phyloP scores from a whole-genome alignment of 2,113 vertebrate genomes.

The Thymallus thymallus region DNA sequence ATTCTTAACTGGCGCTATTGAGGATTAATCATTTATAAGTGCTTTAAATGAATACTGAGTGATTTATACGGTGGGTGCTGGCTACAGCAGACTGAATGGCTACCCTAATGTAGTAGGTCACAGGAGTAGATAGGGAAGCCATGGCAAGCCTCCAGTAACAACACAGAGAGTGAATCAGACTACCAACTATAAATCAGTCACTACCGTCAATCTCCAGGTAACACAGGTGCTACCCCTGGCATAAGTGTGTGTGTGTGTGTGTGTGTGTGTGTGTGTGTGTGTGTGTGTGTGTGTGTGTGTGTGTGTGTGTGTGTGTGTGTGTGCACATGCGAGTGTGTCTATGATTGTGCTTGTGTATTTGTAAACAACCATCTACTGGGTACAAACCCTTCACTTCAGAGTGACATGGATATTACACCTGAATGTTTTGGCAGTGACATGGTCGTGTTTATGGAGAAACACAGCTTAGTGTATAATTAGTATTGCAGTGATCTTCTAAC shows the following conservation, averaged over 20 bases:
- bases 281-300: too few relatives aligned
- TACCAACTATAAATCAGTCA: constrained; percentile 72
- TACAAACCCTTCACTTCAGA: constrained; percentile 49
- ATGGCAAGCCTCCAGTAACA: constrained; percentile 76
- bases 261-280: too few relatives aligned
- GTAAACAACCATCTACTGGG: constrained; percentile 69
- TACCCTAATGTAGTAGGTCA: constrained; percentile 75
- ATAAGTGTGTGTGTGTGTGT: constrained; percentile 47
- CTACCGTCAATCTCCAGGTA: constrained; percentile 73
- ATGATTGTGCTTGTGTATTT: neutral
- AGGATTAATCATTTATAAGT: neutral
- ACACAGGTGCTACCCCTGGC: constrained; percentile 64
- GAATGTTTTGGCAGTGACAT: constrained; percentile 64
- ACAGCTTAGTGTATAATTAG: constrained; percentile 72
- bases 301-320: too few relatives aligned
- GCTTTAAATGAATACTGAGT: constrained; percentile 62
- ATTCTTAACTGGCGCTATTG: neutral
- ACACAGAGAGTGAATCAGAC: constrained; percentile 60
- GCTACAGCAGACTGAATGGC: constrained; percentile 62
- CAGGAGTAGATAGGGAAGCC: constrained; percentile 70
- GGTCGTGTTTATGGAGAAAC: constrained; percentile 74
- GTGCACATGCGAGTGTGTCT: too few relatives aligned
- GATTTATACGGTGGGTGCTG: constrained; percentile 59
- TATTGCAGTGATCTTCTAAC: constrained; percentile 60
- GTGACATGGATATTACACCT: constrained; percentile 76